Evolutionary conservation across 2,888 invertebrate species (phyloP), one percentile per base, ranked within the genome.

Genomic region (Acleris holmiana): DNA sequence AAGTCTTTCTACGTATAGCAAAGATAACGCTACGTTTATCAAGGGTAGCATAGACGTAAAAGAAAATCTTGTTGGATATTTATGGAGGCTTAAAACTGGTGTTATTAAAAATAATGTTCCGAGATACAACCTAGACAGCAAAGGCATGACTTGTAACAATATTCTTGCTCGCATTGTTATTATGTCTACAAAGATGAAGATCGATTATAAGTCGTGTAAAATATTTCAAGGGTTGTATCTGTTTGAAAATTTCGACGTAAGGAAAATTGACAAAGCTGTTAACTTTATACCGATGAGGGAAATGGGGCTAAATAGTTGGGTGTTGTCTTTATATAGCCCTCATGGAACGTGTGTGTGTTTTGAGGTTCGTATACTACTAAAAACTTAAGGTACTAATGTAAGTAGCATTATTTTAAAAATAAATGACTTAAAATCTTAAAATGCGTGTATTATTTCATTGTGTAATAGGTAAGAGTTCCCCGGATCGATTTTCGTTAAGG

Each of bases 141-240:
- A 75, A 56, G 75, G 73, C 23, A 67, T 80, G 61, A 67, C 72
- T 0, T 80, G 80, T 23, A 76, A 71, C 64, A 80, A 76, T 56
- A 15, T 76, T 4, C 69, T 80, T 35, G 74, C 76, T 0, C 74
- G 63, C 57, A 19, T 80, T 6, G 15, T 75, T 1, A 54, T 77
- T 1, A 44, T 60, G 5, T 48, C 76, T 2, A 21, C 71, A 1
- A 74, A 74, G n/a, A 44, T 79, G 0, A 71, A 51, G 57, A 76
- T 73, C 21, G 72, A 80, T 54, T 67, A 70, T 2, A 72, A 73
- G 29, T 67, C 71, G 1, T 80, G 79, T 66, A 74, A 72, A 19
- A 4, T 79, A 10, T 75, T 60, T 41, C 79, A 77, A 67, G 79
- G 80, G 4, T 64, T 40, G 4, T 76, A 78, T 51, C 15, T 59